Percentiles rank a stretch among this genome's conserved stretches.
Evolutionary conservation across 2,888 invertebrate species (phyloP).

Genomic region (Pimpla rufipes): DNA sequence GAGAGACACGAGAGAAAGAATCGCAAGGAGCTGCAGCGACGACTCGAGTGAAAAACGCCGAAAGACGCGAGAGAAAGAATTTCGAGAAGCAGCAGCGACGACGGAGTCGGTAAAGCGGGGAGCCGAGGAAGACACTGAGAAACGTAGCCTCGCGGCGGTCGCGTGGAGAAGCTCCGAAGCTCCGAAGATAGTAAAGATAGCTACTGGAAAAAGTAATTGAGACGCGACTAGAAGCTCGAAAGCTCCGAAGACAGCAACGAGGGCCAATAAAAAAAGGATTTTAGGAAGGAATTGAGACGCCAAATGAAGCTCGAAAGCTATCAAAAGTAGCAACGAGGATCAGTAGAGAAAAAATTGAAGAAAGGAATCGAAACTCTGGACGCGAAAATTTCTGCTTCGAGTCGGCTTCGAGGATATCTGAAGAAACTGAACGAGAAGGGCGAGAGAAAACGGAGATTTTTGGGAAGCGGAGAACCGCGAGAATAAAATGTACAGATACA

Average conservation of each 20-base stretch:
- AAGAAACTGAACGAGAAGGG: too few relatives aligned
- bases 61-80: neutral
- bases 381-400: too few relatives aligned
- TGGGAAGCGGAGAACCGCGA: too few relatives aligned
- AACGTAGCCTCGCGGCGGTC: conserved; percentile 27
- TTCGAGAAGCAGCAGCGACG: neutral
- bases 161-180: conserved; percentile 25
- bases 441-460: too few relatives aligned
- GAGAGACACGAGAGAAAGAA: too few relatives aligned
- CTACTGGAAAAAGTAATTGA: conserved; percentile 23
- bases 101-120: neutral
- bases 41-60: neutral
- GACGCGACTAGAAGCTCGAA: conserved; percentile 22
- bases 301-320: conserved; percentile 29
- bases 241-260: conserved; percentile 52
- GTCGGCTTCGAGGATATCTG: too few relatives aligned
- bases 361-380: conserved; percentile 16
- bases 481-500: too few relatives aligned
- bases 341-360: conserved; percentile 32
- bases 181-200: conserved; percentile 60
- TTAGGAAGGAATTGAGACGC: conserved; percentile 9
- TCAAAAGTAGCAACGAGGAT: conserved; percentile 50
- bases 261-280: conserved; percentile 39
- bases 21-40: too few relatives aligned
- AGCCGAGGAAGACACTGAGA: conserved; percentile 36